Percentiles rank a stretch among this genome's conserved stretches.
Conservation (phyloP, 2,888 invertebrate species). For the Chironomus tentans region DNA sequence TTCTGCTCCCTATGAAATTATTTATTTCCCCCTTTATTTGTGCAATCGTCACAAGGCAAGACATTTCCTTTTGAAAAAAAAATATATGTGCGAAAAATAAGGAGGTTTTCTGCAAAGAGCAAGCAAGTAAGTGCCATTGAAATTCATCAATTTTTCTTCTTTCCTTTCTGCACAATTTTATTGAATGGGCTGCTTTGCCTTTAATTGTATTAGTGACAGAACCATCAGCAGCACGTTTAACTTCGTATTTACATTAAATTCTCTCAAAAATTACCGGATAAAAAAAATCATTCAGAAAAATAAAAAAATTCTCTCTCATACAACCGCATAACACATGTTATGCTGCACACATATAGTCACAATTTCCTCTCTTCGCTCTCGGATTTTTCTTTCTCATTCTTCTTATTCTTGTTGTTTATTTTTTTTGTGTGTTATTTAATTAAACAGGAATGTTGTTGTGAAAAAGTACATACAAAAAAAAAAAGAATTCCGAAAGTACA, state of each 20-base stretch:
- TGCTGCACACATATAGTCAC: background rate
- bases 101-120: background rate
- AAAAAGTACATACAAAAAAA: no score
- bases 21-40: background rate
- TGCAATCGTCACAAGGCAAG: background rate
- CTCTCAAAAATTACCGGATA: background rate
- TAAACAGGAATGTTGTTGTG: no score
- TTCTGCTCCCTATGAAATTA: background rate
- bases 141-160: background rate
- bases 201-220: background rate
- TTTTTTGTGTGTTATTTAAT: background rate
- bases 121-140: background rate
- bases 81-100: background rate
- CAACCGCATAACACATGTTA: background rate
- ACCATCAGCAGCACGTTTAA: background rate
- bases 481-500: no score
- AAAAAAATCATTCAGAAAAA: background rate
- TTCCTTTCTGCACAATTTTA: background rate
- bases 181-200: background rate
- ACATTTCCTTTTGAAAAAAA: background rate
- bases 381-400: background rate
- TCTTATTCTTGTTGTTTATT: conserved; percentile 5
- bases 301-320: background rate
- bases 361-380: background rate
- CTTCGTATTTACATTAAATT: no score